Evolutionary conservation across 2,888 invertebrate species (phyloP), one percentile per base, ranked within the genome.

Genomic region (Oasisia sp.): DNA sequence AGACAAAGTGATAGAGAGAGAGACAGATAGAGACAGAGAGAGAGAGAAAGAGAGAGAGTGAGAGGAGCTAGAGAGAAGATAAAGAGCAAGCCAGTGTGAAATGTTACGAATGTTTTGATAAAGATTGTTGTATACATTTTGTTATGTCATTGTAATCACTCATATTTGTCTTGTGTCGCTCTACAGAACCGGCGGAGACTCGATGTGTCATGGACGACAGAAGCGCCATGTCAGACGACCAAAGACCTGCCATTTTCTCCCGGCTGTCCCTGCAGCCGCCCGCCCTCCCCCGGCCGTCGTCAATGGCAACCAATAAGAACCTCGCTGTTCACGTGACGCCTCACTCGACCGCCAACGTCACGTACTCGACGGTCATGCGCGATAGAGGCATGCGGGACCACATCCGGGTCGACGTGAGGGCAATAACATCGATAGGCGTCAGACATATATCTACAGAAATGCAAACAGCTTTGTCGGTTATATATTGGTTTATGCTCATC

Each of bases 241-340:
- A 74, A 14, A 27, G 3, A 27, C n/a, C 74, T 27, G 74, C n/a
- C 74, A 74, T 74, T 74, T 74, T 74, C 74, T 74, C 74, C 19
- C 74, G 74, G 27, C 74, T 74, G 74, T 74, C 74, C 74, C 27
- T 74, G 74, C 74, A 74, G 27, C 27, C 74, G 74, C 74, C 74
- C 19, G 19, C 74, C 74, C n/a, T 74, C 74, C 74, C 74, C 74
- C 74, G 74, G 1, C 74, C 14, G 74, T 74, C 74, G 74, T 74
- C 74, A 74, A 74, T 74, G 74, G 74, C 74, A 74, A 74, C 74
- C 74, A 74, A 74, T 27, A 74, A 74, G 74, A 74, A 74, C 27
- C 27, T 74, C 3, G 74, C 74, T 27, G 74, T 74, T 74, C 74
- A 74, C 19, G 74, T 74, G 5, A 74, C 74, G 74, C 74, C 74